phyloP scores from a whole-genome alignment of 2,113 vertebrate genomes.

The Beaufortia kweichowensis region DNA sequence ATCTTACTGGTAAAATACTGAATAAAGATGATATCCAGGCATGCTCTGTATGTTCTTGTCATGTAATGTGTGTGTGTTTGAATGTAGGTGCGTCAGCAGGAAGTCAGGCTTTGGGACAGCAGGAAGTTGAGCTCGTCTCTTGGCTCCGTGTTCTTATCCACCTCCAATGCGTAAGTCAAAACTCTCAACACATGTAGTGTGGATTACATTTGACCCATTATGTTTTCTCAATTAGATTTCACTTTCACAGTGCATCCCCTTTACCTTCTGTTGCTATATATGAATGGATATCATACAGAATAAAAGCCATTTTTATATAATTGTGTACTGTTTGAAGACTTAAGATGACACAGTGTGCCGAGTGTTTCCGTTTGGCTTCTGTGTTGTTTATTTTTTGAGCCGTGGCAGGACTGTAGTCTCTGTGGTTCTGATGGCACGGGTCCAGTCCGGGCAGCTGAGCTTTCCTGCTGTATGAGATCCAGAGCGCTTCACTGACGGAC shows the following conservation, averaged over 20 bases:
- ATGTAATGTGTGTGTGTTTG: conserved; percentile 18
- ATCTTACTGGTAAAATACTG: neutral
- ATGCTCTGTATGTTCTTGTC: too few species aligned
- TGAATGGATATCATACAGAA: too few species aligned
- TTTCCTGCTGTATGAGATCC: neutral
- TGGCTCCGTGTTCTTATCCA: conserved; percentile 76
- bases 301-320: too few species aligned
- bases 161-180: conserved; percentile 84
- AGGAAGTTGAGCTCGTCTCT: conserved; percentile 75
- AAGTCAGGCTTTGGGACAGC: conserved; percentile 88
- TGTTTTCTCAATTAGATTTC: too few species aligned
- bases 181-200: neutral
- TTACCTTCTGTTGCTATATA: neutral
- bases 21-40: too few species aligned
- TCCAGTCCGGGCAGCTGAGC: neutral
- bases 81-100: conserved; percentile 82
- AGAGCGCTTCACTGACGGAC: neutral
- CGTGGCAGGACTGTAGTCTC: neutral
- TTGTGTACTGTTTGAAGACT: too few species aligned
- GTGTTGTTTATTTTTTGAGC: conserved; percentile 1
- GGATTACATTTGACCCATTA: conserved; percentile 5
- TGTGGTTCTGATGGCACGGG: neutral
- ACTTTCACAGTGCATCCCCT: too few species aligned
- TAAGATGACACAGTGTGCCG: too few species aligned
- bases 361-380: too few species aligned